Base-by-base conservation (phyloP, 2,888 invertebrate species). In the Hoplodrina ambigua region DNA sequence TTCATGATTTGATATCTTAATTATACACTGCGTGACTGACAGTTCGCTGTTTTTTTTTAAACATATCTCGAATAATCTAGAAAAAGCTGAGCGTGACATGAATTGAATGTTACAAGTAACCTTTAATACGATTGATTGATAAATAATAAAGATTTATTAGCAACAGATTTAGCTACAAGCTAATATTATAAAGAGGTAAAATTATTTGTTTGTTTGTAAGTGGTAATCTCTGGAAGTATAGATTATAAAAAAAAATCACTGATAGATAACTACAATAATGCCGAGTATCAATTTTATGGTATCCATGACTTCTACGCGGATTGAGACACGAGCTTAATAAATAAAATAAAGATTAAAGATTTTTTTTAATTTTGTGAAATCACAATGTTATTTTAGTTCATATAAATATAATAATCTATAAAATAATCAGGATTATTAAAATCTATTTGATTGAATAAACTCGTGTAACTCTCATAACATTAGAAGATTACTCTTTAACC, bases 41-140 rank as follows among this genome's bases (percentile, higher is more conserved):
- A n/a, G 3, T 33, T 33, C 52, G 44, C n/a, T 19, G n/a, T 52
- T 20, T 44, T 59, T n/a, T 69, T 55, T 74, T 55, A 55, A 11
- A 13, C 20, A 46, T 11, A 55, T 10, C 17, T 49, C 25, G 11
- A 19, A 19, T 44, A 13, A 19, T 54, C 20, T 46, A n/a, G 41
- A 60, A 53, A 58, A 44, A 49, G 49, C 19, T 30, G 59, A 11
- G 37, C 78, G 78, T 75, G 63, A 71, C 58, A 59, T 69, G 49
- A 69, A n/a, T 54, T 11, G 17, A 58, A 58, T 41, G 44, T n/a
- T 50, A 11, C 15, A 19, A 59, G 25, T 59, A 19, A 46, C 44
- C 56, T 75, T 75, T 75, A 37, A 52, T 37, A 17, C 5, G 52
- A 13, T 30, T 62, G 8, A 52, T 62, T 41, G 46, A 46, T 46